These are phyloP conservation scores for Diabrotica undecimpunctata DNA, from an alignment of 1,140 invertebrate species.

Conservation along the genomic window DNA sequence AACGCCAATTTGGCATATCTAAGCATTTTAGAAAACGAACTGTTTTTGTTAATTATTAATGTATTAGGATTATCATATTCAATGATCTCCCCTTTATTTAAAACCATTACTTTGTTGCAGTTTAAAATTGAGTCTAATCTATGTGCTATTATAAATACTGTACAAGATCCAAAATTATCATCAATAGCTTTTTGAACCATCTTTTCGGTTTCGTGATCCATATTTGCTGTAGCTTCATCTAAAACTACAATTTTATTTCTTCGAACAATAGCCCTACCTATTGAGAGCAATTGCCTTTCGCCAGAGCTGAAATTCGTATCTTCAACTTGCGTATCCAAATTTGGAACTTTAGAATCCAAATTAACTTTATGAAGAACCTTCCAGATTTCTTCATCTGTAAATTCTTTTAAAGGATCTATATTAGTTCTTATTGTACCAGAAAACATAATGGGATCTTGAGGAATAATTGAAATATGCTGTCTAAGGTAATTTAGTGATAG, in stretches of 20 bases:
- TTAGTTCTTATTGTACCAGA: constrained; percentile 51
- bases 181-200: constrained; percentile 66
- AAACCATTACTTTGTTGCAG: constrained; percentile 68
- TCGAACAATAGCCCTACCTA: constrained; percentile 70
- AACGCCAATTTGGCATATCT: not conserved
- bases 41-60: not conserved
- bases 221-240: constrained; percentile 71
- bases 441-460: constrained; percentile 84
- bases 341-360: constrained; percentile 31
- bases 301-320: constrained; percentile 64
- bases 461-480: constrained; percentile 76
- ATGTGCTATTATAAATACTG: constrained; percentile 80
- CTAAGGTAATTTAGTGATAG: constrained; percentile 70
- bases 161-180: constrained; percentile 66
- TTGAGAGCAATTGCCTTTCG: constrained; percentile 74
- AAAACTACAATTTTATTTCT: constrained; percentile 75
- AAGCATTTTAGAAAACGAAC: not conserved
- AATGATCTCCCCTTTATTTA: constrained; percentile 60
- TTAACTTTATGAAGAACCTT: constrained; percentile 41
- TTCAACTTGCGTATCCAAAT: constrained; percentile 17
- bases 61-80: constrained; percentile 71
- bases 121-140: constrained; percentile 80
- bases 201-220: constrained; percentile 67
- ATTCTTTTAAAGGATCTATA: constrained; percentile 26
- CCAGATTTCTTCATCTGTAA: constrained; percentile 50